Conservation (phyloP, 1,140 invertebrate genomes). For the Drosophila rufa region DNA sequence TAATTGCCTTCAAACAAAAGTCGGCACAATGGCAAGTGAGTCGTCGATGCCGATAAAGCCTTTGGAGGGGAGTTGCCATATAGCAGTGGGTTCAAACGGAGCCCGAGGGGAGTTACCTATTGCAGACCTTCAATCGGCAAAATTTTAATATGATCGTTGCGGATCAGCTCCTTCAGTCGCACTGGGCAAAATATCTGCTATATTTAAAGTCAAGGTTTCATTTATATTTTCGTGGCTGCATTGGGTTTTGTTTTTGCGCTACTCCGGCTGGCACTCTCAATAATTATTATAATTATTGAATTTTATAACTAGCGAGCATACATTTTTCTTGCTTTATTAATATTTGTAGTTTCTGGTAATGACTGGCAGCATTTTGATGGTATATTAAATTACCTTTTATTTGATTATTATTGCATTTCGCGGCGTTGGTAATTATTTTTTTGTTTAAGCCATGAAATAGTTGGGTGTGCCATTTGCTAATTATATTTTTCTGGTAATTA, state of each 20-base stretch:
- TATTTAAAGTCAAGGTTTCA: slow-evolving; percentile 57
- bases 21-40: slow-evolving; percentile 41
- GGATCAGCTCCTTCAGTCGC: slow-evolving; percentile 40
- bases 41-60: slow-evolving; percentile 8
- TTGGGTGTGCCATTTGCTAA: slow-evolving; percentile 1
- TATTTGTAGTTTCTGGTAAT: slow-evolving; percentile 25
- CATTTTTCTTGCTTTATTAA: slow-evolving; percentile 36
- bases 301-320: slow-evolving; percentile 37
- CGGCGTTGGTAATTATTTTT: slow-evolving; percentile 1
- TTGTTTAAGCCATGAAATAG: background rate
- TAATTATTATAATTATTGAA: slow-evolving; percentile 65
- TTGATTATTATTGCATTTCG: slow-evolving; percentile 15
- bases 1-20: slow-evolving; percentile 62
- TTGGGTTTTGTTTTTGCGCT: slow-evolving; percentile 11
- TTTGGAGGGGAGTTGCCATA: slow-evolving; percentile 9
- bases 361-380: slow-evolving; percentile 26
- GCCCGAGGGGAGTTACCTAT: slow-evolving; percentile 7
- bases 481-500: slow-evolving; percentile 16
- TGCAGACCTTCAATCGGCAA: slow-evolving; percentile 65
- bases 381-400: slow-evolving; percentile 22
- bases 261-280: slow-evolving; percentile 23
- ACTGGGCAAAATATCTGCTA: slow-evolving; percentile 42
- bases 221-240: slow-evolving; percentile 21
- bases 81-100: background rate
- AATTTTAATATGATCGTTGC: slow-evolving; percentile 36